Conservation (phyloP, 2,888 invertebrate species). For the Ennomos erosarius region DNA sequence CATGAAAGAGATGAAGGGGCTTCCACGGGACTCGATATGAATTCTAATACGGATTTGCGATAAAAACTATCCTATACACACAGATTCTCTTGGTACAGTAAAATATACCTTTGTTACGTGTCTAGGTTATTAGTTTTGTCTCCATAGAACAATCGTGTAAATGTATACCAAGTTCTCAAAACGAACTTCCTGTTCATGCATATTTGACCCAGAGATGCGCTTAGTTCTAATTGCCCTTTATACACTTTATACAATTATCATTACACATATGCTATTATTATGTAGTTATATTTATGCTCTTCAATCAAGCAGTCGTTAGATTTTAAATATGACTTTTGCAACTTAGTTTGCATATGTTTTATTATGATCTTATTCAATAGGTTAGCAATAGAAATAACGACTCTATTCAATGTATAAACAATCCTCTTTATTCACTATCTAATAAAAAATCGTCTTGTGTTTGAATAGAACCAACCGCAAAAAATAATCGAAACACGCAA, state of each 20-base stretch:
- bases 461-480: conserved; percentile 45
- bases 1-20: conserved; percentile 73
- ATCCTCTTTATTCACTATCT: conserved; percentile 14
- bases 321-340: too few relatives aligned
- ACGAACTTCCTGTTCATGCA: too few relatives aligned
- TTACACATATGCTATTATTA: too few relatives aligned
- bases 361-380: too few relatives aligned
- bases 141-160: conserved; percentile 3
- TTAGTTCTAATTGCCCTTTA: too few relatives aligned
- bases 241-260: too few relatives aligned
- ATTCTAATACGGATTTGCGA: conserved; percentile 70
- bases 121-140: too few relatives aligned
- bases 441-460: conserved; percentile 44
- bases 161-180: background rate
- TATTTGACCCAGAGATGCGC: too few relatives aligned
- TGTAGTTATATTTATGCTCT: too few relatives aligned
- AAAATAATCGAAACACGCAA: conserved; percentile 80
- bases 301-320: too few relatives aligned
- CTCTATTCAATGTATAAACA: background rate
- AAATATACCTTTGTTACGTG: background rate
- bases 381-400: too few relatives aligned
- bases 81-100: conserved; percentile 6
- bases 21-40: conserved; percentile 71
- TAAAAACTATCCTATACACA: conserved; percentile 52
- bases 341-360: too few relatives aligned